Conservation (phyloP, 2,797 vertebrate genomes). For the Chromis chromis region DNA sequence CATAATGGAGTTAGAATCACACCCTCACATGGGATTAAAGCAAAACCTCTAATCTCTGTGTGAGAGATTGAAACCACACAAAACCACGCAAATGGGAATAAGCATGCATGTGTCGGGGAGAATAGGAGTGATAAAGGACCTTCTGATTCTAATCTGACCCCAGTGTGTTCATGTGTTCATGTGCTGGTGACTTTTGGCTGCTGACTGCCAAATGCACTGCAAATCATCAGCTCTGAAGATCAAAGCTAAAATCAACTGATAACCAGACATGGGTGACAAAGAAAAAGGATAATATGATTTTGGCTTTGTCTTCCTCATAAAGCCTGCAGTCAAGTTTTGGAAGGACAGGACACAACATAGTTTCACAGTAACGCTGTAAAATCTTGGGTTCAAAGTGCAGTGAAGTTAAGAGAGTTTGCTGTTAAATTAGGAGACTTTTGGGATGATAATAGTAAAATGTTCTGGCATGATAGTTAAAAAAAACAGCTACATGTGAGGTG, state of each 20-base stretch:
- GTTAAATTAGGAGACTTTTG: too few species aligned
- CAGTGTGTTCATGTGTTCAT: neutral
- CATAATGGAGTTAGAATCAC: constrained; percentile 48
- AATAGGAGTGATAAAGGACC: neutral
- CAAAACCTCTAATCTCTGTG: constrained; percentile 18
- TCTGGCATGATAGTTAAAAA: too few species aligned
- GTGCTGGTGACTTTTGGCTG: neutral
- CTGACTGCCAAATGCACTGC: neutral
- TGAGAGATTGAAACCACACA: constrained; percentile 1
- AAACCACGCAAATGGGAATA: neutral
- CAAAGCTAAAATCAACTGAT: neutral
- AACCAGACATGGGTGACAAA: too few species aligned
- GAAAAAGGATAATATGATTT: neutral
- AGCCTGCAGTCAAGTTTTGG: too few species aligned
- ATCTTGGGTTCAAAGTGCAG: too few species aligned
- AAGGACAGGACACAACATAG: too few species aligned
- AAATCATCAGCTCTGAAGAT: neutral
- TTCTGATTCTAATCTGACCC: neutral
- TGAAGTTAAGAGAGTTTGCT: too few species aligned
- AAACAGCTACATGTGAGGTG: too few species aligned
- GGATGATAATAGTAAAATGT: too few species aligned
- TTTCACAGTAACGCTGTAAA: too few species aligned
- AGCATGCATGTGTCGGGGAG: neutral
- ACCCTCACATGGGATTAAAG: constrained; percentile 45
- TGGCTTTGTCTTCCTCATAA: too few species aligned